Evolutionary conservation across 2,797 vertebrate genomes (phyloP), one percentile per base, ranked within the genome.

Genomic region (Ambastaia sidthimunki): DNA sequence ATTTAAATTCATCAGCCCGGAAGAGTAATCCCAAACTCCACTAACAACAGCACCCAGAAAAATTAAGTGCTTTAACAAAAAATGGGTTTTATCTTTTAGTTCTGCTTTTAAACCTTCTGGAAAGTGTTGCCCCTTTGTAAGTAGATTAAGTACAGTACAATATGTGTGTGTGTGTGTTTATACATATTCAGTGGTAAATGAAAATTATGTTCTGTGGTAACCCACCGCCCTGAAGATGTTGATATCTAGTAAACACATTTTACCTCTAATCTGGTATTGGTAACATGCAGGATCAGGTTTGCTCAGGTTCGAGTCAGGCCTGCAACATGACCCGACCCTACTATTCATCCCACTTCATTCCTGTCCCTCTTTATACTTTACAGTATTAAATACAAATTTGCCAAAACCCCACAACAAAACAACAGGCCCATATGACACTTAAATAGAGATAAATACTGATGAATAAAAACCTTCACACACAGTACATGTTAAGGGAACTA

Each of bases 401-500:
- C 9, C 41, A 44, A 44, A 44, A 41, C 37, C 37, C 9, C 37
- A 59, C 16, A 52, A n/a, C 18, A 23, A 59, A 59, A 13, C 55
- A 31, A 28, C 0, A 7, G 19, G 18, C 19, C 0, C 34, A 18
- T 34, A 37, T 37, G 31, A 41, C 37, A 7, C 31, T 18, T 11
- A 60, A 62, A 62, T 16, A 62, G 15, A 62, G 16, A 5, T 1
- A 60, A 60, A 28, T 31, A 34, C 15, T 3, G 31, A 28, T 12
- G 1, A 47, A 48, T 23, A 1, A 68, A 3, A 37, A 21, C 21
- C 28, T 48, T 68, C 2, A 34, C 48, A 63, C 25, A 44, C 15
- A 71, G 37, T 3, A 4, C 12, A 31, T 15, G 21, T 21, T 44
- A 60, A 68, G 85, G 84, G 72, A 41, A 80, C 48, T n/a, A n/a